phyloP scores from a whole-genome alignment of 2,888 invertebrate species.

The Lamellibrachia satsuma region DNA sequence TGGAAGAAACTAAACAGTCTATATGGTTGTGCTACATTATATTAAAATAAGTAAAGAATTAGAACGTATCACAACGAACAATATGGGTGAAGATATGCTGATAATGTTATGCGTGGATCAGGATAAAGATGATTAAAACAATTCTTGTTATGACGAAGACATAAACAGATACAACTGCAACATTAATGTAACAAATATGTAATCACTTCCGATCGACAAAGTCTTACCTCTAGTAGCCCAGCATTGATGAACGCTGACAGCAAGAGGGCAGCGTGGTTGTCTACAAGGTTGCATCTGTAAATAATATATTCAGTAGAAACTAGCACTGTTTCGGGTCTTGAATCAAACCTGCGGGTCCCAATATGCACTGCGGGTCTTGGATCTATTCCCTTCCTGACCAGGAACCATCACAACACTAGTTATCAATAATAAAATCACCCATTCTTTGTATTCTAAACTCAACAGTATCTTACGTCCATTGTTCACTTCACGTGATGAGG shows the following conservation, averaged over 20 bases:
- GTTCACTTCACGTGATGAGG: too few relatives aligned
- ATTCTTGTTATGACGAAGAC: too few relatives aligned
- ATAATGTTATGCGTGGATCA: too few relatives aligned
- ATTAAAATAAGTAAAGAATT: too few relatives aligned
- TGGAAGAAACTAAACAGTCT: not conserved
- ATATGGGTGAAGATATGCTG: not conserved
- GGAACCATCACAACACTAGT: too few relatives aligned
- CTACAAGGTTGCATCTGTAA: slow-evolving; percentile 82
- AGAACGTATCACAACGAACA: too few relatives aligned
- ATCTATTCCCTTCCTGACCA: too few relatives aligned
- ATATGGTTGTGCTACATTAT: not conserved
- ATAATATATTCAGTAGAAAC: slow-evolving; percentile 22
- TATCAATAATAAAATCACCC: too few relatives aligned
- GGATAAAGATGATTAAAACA: too few relatives aligned
- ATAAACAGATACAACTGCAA: not conserved
- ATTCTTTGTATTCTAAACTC: too few relatives aligned
- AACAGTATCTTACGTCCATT: too few relatives aligned
- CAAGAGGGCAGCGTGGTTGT: slow-evolving; percentile 88
- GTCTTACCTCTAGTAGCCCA: slow-evolving; percentile 77
- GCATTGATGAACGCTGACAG: slow-evolving; percentile 88
- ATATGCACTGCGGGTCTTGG: too few relatives aligned
- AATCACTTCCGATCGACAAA: not conserved
- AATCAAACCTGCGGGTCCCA: not conserved
- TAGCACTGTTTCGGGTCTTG: not conserved
- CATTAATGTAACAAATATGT: not conserved